These are phyloP conservation scores for Amia ocellicauda DNA, from an alignment of 2,113 vertebrate genomes.

Conservation along the genomic window DNA sequence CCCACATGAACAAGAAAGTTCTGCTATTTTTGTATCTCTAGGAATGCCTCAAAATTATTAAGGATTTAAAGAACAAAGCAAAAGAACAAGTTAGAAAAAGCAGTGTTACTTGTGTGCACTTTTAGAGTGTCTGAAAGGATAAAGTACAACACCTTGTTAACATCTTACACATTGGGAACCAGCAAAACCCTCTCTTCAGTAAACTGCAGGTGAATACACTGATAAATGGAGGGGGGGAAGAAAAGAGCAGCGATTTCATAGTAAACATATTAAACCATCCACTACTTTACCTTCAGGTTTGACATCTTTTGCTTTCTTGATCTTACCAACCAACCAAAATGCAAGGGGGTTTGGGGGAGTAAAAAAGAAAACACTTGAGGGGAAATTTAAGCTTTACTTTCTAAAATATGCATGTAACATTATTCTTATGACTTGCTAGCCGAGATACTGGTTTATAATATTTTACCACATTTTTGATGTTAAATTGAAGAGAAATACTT, in stretches of 20 bases:
- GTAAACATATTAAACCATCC: slow-evolving; percentile 45
- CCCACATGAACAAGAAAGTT: slow-evolving; percentile 38
- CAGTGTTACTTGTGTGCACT: not conserved
- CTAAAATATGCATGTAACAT: slow-evolving; percentile 48
- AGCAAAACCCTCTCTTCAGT: not conserved
- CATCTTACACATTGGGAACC: not conserved
- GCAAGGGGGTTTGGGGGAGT: too few species aligned
- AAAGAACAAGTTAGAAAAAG: not conserved
- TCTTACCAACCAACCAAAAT: too few species aligned
- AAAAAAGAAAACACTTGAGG: too few species aligned
- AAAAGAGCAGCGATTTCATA: too few species aligned
- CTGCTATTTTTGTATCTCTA: slow-evolving; percentile 9
- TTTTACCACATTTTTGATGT: slow-evolving; percentile 24
- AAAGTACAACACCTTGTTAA: not conserved
- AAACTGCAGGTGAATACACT: not conserved
- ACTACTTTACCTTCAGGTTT: too few species aligned
- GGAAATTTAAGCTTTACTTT: too few species aligned
- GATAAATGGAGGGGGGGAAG: not conserved
- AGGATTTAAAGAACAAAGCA: not conserved
- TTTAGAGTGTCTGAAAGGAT: not conserved
- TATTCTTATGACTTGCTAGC: slow-evolving; percentile 25
- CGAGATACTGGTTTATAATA: slow-evolving; percentile 20
- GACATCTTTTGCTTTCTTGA: too few species aligned
- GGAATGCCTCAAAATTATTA: slow-evolving; percentile 50
- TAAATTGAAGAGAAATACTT: slow-evolving; percentile 21